A percentile compares a stretch with the other conserved stretches of the same genome.
Conservation (phyloP, 2,888 invertebrate species). For the Drosophila paranaensis region DNA sequence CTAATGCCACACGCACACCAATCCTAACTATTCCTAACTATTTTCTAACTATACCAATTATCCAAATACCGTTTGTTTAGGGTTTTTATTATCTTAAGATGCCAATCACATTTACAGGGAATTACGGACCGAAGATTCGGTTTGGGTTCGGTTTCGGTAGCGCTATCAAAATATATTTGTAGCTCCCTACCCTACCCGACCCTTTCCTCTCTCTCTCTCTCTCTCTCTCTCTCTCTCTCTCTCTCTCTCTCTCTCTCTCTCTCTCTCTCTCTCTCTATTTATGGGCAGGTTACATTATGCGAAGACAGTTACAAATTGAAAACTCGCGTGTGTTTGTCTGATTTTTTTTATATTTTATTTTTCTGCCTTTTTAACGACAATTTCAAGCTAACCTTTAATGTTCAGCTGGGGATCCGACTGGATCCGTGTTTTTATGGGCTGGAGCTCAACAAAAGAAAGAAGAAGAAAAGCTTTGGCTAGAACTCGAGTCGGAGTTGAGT, state of each 20-base stretch:
- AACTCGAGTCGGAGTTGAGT: conserved; percentile 55
- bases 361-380: conserved; percentile 65
- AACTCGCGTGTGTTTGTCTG: conserved; percentile 14
- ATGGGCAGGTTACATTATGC: conserved; percentile 61
- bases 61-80: conserved; percentile 20
- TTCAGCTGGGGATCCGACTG: conserved; percentile 15
- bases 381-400: conserved; percentile 69
- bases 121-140: conserved; percentile 28
- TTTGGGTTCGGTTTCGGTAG: conserved; percentile 44
- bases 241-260: no score
- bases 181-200: conserved; percentile 41
- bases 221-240: conserved; percentile 5
- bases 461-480: conserved; percentile 62
- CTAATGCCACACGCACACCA: conserved; percentile 49
- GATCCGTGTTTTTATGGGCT: conserved; percentile 47
- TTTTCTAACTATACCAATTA: conserved; percentile 50
- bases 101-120: conserved; percentile 64
- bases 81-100: conserved; percentile 49
- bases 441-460: conserved; percentile 48
- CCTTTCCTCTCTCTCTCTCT: not conserved
- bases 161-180: conserved; percentile 73
- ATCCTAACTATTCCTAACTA: conserved; percentile 34
- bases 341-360: conserved; percentile 31
- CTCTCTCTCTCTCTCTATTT: conserved; percentile 35
- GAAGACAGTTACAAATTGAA: conserved; percentile 60